These are phyloP conservation scores for Rhimphoctona megacephalus DNA, from an alignment of 2,888 invertebrate species.

Conservation along the genomic window DNA sequence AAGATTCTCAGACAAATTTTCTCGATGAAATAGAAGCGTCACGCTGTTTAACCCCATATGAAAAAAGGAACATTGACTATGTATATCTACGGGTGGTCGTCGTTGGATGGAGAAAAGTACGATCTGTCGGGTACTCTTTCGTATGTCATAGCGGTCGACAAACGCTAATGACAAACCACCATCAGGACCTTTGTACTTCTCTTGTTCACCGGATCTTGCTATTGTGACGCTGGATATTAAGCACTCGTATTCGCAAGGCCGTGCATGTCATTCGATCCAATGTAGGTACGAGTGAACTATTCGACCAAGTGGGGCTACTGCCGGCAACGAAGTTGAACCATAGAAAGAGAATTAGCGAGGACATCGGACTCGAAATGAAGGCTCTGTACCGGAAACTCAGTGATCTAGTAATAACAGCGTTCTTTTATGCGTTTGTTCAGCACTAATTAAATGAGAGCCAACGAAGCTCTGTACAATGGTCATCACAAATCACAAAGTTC, in stretches of 20 bases:
- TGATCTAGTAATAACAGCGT: slow-evolving; percentile 44
- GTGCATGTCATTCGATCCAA: slow-evolving; percentile 57
- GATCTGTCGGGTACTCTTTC: slow-evolving; percentile 3
- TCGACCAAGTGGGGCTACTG: slow-evolving; percentile 17
- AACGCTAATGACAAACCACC: slow-evolving; percentile 59
- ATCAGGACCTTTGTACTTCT: slow-evolving; percentile 53
- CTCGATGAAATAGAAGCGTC: background rate
- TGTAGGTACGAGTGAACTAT: slow-evolving; percentile 2
- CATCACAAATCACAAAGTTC: slow-evolving; percentile 59
- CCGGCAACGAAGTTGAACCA: background rate
- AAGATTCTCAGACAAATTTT: background rate
- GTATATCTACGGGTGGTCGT: background rate
- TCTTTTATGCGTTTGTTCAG: slow-evolving; percentile 39
- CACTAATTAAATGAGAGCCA: slow-evolving; percentile 59
- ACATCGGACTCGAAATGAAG: slow-evolving; percentile 27
- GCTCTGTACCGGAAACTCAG: background rate
- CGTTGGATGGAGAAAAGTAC: slow-evolving; percentile 12
- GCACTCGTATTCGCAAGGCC: slow-evolving; percentile 26
- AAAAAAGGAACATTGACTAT: background rate
- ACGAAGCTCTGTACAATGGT: background rate
- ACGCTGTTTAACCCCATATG: background rate
- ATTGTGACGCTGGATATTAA: slow-evolving; percentile 47
- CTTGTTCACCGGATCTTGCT: slow-evolving; percentile 45
- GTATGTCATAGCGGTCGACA: slow-evolving; percentile 16
- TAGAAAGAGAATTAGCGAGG: slow-evolving; percentile 26